Evolutionary conservation across 1,140 invertebrate species (phyloP).

Genomic region (Archivesica marissinica): DNA sequence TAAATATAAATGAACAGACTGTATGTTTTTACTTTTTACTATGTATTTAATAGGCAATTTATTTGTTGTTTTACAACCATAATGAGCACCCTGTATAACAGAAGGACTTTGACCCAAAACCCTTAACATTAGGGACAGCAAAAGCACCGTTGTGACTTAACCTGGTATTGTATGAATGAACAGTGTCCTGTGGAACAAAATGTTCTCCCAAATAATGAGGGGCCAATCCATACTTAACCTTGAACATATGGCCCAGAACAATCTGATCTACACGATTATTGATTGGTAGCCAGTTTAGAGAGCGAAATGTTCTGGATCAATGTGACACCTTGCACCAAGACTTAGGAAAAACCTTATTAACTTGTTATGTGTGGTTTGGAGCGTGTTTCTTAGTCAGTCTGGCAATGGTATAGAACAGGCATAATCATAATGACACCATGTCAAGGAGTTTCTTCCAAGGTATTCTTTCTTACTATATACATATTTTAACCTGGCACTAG

Average conservation of each 20-base stretch:
- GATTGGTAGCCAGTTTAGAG: slow-evolving; percentile 44
- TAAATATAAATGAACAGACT: no score
- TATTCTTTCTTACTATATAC: slow-evolving; percentile 45
- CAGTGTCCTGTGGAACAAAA: not conserved
- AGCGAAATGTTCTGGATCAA: slow-evolving; percentile 33
- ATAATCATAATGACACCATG: slow-evolving; percentile 60
- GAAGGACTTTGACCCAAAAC: slow-evolving; percentile 29
- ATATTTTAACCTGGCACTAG: slow-evolving; percentile 18
- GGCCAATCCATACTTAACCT: slow-evolving; percentile 6
- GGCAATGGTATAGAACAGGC: slow-evolving; percentile 19
- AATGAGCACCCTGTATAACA: slow-evolving; percentile 30
- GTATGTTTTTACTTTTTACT: no score
- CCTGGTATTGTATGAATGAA: slow-evolving; percentile 10
- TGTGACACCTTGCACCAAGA: slow-evolving; percentile 23
- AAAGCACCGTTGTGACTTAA: not conserved
- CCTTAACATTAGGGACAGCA: slow-evolving; percentile 20
- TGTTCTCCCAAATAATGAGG: no score
- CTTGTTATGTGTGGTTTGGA: slow-evolving; percentile 32
- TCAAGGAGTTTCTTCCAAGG: slow-evolving; percentile 24
- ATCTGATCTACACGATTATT: slow-evolving; percentile 19
- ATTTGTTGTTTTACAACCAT: no score
- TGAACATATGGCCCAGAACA: slow-evolving; percentile 17
- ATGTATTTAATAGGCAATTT: no score
- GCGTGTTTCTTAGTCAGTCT: not conserved
- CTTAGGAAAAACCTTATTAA: slow-evolving; percentile 36